Base-by-base conservation (phyloP, 2,113 vertebrate species). In the Pongo pygmaeus region DNA sequence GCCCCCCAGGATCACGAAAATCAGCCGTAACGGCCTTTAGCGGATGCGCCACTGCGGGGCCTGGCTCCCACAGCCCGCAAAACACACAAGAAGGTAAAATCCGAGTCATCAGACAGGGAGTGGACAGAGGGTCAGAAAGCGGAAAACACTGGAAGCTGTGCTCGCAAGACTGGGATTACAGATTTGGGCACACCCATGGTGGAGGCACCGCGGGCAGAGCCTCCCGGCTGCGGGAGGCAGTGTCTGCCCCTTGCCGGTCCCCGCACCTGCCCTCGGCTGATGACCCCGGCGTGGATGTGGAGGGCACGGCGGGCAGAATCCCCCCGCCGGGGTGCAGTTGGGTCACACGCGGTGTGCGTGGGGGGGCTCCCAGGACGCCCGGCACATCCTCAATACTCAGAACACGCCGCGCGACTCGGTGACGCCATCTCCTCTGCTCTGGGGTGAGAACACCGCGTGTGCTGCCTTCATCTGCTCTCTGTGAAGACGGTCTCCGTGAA, bases 11-110 rank as follows among this genome's bases (percentile, higher is more conserved):
- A 52, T 0, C 61, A 2, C 0, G 35, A 12, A 10, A 22, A 32
- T 6, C 3, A 30, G 67, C 11, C 1, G 20, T 0, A 1, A 38
- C 1, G 0, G 35, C 43, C 11, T 16, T 32, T 4, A 6, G 1
- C 0, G 1, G 84, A 8, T 0, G 16, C 0, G 12, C 70, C 1
- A 9, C 17, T 20, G 25, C 13, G 0, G n/a, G 1, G 3, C 13
- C 27, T 8, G 8, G 57, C 25, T 20, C 64, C 86, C 55, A 12
- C 25, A 35, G 35, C 35, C 8, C 0, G 6, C 18, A 14, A 35
- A 1, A 10, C 10, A n/a, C 74, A 1, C 5, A 4, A 7, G 11
- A 6, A 40, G 40, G 48, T 27, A 8, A 32, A 32, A 48, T 32
- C 59, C 57, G 18, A 30, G 35, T 27, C 3, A 3, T 46, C 50